Evolutionary conservation across 2,113 vertebrate genomes (phyloP), one percentile per base, ranked within the genome.

Genomic region (Centropus bengalensis): DNA sequence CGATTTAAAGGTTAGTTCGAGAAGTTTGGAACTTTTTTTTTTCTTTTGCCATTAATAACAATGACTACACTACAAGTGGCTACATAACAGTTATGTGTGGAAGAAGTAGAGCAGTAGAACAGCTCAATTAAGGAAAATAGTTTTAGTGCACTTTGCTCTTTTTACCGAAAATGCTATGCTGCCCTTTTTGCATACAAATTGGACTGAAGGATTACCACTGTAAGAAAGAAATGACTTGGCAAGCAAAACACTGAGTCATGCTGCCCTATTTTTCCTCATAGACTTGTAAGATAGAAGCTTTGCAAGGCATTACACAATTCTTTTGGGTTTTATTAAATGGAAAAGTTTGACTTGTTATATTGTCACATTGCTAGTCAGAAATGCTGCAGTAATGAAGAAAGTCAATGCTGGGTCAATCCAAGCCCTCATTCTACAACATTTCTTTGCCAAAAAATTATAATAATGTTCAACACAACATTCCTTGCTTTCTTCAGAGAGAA

Each of bases 291-390:
- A 98, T 96, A 98, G 90, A 97, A 98, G 96, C 95, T 97, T 97
- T 97, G 92, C 96, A 97, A 98, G 96, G 97, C 86, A 97, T 97
- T 94, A 96, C 93, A 97, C 92, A 97, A 97, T 96, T 97, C 88
- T 97, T 92, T 62, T 9, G 13, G 44, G 13, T 96, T 96, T 95
- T 98, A 96, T 97, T 97, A 97, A 98, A 93, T 94, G 95, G 95
- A 90, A 97, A 97, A 97, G 67, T 97, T 90, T 97, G 97, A 96
- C 97, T 96, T 97, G 91, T 97, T 97, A 98, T 96, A 98, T 84
- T 96, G 93, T 97, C 97, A 98, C 97, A 97, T 52, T 98, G 97
- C 97, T 97, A 96, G 95, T 97, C 95, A 98, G 95, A 98, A 98
- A 97, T 82, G 93, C 91, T 97, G 96, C 97, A 96, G 92, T 93